A percentile compares a stretch with the other conserved stretches of the same genome.
Conservation (phyloP, 92 coral and sea anemone species). For the Bergia puertoricense region DNA sequence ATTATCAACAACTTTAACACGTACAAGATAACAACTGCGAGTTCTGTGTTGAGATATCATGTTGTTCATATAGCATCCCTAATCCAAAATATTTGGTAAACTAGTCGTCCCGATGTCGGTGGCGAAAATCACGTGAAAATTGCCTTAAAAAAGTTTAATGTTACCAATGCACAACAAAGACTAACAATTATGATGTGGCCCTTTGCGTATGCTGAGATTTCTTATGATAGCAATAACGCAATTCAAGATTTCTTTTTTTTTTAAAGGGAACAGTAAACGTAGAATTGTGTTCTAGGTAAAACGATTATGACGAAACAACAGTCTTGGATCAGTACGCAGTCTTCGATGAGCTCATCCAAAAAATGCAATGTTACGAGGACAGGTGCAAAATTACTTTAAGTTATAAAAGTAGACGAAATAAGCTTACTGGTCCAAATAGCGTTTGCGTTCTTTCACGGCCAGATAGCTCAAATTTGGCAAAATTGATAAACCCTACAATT, state of each 20-base stretch:
- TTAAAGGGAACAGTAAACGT: neutral
- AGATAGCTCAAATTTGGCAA: neutral
- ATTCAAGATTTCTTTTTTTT: neutral
- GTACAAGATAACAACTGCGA: neutral
- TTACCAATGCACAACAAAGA: neutral
- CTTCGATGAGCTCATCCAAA: neutral
- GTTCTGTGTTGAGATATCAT: neutral
- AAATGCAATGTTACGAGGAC: neutral
- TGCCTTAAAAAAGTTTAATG: neutral
- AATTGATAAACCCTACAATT: neutral
- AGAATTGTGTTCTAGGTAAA: neutral
- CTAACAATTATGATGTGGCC: neutral
- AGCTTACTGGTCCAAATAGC: neutral
- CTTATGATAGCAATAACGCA: neutral
- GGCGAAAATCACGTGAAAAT: neutral
- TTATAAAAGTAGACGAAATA: neutral
- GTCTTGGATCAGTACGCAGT: neutral
- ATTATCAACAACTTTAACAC: neutral
- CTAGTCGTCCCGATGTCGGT: neutral
- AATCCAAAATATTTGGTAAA: too few relatives aligned
- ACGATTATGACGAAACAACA: too few relatives aligned
- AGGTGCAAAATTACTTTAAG: slow-evolving; percentile 8
- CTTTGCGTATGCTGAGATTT: neutral
- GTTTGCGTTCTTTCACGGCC: neutral
- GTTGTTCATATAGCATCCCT: too few relatives aligned